A percentile compares a stretch with the other conserved stretches of the same genome.
Evolutionary conservation across 1,140 invertebrate genomes (phyloP).

Genomic region (Drosophila eugracilis): DNA sequence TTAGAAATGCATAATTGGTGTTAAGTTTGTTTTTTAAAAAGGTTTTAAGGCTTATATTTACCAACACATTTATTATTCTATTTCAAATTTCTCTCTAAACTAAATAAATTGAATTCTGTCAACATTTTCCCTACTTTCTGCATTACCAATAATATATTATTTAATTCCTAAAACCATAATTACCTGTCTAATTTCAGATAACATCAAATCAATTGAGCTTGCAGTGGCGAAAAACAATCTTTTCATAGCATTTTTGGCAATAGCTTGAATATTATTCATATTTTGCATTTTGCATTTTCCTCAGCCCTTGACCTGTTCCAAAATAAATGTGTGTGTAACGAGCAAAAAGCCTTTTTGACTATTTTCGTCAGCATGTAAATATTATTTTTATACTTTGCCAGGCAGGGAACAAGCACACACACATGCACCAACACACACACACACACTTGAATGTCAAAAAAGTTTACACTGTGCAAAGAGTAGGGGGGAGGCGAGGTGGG

Average conservation of each 20-base stretch:
- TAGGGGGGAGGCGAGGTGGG: too few relatives aligned
- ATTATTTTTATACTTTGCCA: slow-evolving; percentile 73
- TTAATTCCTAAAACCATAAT: too few relatives aligned
- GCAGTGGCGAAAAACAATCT: neutral
- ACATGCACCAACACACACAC: neutral
- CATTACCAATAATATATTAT: too few relatives aligned
- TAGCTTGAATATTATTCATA: slow-evolving; percentile 10
- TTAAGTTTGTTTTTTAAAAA: too few relatives aligned
- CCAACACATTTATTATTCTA: too few relatives aligned
- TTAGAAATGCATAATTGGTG: too few relatives aligned
- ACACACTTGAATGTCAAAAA: slow-evolving; percentile 44
- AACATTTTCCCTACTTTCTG: too few relatives aligned
- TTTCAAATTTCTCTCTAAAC: too few relatives aligned
- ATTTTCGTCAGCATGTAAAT: slow-evolving; percentile 71
- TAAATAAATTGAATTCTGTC: too few relatives aligned
- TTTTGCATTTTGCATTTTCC: slow-evolving; percentile 15
- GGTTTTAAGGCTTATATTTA: too few relatives aligned
- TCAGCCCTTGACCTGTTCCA: slow-evolving; percentile 37
- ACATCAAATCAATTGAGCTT: neutral
- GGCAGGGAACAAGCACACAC: slow-evolving; percentile 30
- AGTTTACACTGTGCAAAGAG: slow-evolving; percentile 42
- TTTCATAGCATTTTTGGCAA: neutral
- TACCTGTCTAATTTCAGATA: too few relatives aligned
- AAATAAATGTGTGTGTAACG: slow-evolving; percentile 26
- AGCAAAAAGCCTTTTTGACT: slow-evolving; percentile 68